Base-by-base conservation (phyloP, 1,140 invertebrate genomes). In the Brachionus calyciflorus region DNA sequence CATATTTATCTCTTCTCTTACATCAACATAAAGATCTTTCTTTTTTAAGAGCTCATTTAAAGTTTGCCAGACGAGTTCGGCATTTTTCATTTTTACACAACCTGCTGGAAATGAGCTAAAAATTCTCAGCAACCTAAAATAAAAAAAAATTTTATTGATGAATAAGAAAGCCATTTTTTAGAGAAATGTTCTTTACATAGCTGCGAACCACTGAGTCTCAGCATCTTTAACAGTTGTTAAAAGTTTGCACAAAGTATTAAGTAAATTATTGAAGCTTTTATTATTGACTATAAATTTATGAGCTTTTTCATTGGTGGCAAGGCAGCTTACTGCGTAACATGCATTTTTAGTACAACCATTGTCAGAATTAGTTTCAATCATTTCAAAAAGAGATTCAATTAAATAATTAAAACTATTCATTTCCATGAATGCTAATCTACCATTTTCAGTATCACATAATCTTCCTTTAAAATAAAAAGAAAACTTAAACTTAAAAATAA, bases 171-270 rank as follows among this genome's bases (percentile, higher is more conserved):
- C 44, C 3, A 5, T 17, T 12, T 19, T 19, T 12, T 12, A 57
- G 10, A n/a, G n/a, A n/a, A n/a, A n/a, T n/a, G n/a, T n/a, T n/a
- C n/a, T n/a, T 82, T 81, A 85, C 84, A 85, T 84, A 51, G 83
- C 83, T 76, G 82, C 81, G 81, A 85, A 85, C 84, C 84, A 85
- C 4, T 82, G 82, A 14, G 83, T 84, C 73, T 85, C 84, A 70
- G 78, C 78, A 76, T 85, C 84, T 9, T 82, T 80, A 7, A 81
- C 79, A 70, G 77, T 33, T 1, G 10, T 26, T 10, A 73, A 37
- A 21, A 73, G 19, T 17, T 73, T 51, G 30, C 69, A 73, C 10
- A 73, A 41, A 37, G 51, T 51, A 4, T 49, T 33, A n/a, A 73
- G 14, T 14, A 73, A 41, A 37, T 73, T 55, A 21, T 33, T 19